Conservation (phyloP, 2,797 vertebrate genomes). For the Avahi laniger region DNA sequence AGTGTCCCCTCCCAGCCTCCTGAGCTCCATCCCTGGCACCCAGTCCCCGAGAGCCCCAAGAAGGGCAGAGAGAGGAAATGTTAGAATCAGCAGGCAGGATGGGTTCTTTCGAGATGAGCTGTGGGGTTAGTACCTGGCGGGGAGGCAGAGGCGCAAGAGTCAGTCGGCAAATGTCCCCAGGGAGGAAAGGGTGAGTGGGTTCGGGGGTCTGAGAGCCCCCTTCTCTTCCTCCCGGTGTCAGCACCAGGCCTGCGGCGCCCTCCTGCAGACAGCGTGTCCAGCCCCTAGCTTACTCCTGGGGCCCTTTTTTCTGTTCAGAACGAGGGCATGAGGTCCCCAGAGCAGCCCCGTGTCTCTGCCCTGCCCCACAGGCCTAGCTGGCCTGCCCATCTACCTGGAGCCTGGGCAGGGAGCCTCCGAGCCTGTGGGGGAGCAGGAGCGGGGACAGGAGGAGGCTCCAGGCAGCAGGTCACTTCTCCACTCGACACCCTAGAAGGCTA, state of each 20-base stretch:
- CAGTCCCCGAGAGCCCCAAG: slow-evolving; percentile 48
- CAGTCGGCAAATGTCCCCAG: slow-evolving; percentile 43
- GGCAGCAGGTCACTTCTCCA: background rate
- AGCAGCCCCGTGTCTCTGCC: background rate
- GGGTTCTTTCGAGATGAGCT: slow-evolving; percentile 80
- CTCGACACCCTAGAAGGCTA: background rate
- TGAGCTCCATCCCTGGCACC: slow-evolving; percentile 60
- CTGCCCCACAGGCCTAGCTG: background rate
- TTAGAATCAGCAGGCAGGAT: slow-evolving; percentile 80
- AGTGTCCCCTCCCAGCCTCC: slow-evolving; percentile 58
- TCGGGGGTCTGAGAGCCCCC: background rate
- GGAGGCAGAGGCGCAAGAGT: slow-evolving; percentile 69
- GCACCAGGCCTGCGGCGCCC: background rate
- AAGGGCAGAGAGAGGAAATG: slow-evolving; percentile 54
- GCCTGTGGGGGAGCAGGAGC: background rate
- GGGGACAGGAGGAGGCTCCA: background rate
- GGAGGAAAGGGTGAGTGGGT: background rate
- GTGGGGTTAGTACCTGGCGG: slow-evolving; percentile 83
- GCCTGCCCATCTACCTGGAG: background rate
- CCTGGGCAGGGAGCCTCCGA: background rate
- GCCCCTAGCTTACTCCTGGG: background rate
- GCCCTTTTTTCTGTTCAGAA: background rate
- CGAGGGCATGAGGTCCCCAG: background rate
- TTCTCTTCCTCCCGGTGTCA: background rate
- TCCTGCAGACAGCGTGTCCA: background rate